Percentiles rank a stretch among this genome's conserved stretches.
Conservation (phyloP, 2,113 vertebrate species). For the Anolis sagrei region DNA sequence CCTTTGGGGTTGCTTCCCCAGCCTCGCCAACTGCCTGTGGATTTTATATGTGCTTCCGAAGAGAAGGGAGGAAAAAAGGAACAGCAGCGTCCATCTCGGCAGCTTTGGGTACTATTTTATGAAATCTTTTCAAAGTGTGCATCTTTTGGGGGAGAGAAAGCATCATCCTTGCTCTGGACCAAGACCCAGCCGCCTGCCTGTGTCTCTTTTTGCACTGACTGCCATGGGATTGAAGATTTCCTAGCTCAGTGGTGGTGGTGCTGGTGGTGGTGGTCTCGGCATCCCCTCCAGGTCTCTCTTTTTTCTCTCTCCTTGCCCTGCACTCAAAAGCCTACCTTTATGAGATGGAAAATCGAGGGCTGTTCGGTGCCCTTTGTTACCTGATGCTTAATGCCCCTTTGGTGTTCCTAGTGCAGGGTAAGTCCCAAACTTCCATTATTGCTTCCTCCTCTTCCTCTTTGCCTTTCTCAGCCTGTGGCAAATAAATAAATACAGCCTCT, state of each 20-base stretch:
- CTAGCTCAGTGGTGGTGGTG: conserved; percentile 55
- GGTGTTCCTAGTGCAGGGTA: conserved; percentile 84
- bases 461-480: background rate
- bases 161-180: conserved; percentile 20
- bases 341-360: conserved; percentile 88
- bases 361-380: conserved; percentile 83
- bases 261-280: too few relatives aligned
- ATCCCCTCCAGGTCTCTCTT: conserved; percentile 53
- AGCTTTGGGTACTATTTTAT: conserved; percentile 48
- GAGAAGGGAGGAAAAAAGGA: background rate
- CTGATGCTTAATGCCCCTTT: conserved; percentile 84
- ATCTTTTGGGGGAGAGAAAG: background rate
- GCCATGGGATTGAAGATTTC: conserved; percentile 74
- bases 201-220: conserved; percentile 52
- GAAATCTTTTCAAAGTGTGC: conserved; percentile 17
- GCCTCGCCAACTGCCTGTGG: conserved; percentile 57
- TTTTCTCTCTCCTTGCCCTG: conserved; percentile 60
- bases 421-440: conserved; percentile 73
- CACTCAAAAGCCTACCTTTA: conserved; percentile 72
- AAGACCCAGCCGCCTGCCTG: background rate
- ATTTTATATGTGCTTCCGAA: conserved; percentile 59
- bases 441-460: background rate
- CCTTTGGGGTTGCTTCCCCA: conserved; percentile 21
- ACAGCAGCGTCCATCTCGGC: conserved; percentile 41
- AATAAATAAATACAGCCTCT: background rate